phyloP scores from a whole-genome alignment of 2,113 vertebrate species.

The Brachyhypopomus gauderio region DNA sequence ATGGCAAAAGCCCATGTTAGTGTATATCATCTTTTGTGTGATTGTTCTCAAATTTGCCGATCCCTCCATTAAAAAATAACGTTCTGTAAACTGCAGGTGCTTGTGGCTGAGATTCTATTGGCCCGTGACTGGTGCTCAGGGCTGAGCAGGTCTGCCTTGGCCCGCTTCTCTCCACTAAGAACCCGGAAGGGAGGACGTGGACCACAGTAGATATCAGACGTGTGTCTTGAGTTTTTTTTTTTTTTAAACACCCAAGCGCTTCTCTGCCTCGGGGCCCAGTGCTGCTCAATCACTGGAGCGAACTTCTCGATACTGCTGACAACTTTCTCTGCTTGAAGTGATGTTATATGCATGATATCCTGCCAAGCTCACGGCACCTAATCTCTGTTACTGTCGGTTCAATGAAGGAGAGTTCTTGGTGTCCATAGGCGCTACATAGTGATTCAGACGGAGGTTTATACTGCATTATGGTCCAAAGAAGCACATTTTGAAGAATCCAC shows the following conservation, averaged over 20 bases:
- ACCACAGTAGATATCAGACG: neutral
- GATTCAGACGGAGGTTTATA: neutral
- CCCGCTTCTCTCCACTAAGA: no score
- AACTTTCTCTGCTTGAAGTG: conserved; percentile 7
- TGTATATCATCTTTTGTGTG: conserved; percentile 26
- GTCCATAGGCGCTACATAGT: neutral
- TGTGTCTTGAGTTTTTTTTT: conserved; percentile 2
- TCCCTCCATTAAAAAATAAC: neutral
- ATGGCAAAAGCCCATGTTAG: neutral
- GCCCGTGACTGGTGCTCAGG: conserved; percentile 2
- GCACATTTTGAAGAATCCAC: neutral
- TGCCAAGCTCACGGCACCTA: neutral
- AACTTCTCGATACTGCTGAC: neutral
- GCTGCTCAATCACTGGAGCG: neutral
- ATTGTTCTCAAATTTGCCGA: neutral
- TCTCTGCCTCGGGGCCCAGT: neutral
- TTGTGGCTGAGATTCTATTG: conserved; percentile 5
- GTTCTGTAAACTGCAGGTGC: neutral
- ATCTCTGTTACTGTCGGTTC: conserved; percentile 10
- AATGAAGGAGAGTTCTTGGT: conserved; percentile 1
- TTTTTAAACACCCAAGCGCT: neutral
- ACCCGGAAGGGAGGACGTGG: no score
- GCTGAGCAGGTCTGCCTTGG: neutral
- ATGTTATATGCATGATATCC: conserved; percentile 12
- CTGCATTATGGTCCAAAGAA: neutral